These are phyloP conservation scores for Leptinotarsa haldemani DNA, from an alignment of 2,888 invertebrate species.

Conservation along the genomic window DNA sequence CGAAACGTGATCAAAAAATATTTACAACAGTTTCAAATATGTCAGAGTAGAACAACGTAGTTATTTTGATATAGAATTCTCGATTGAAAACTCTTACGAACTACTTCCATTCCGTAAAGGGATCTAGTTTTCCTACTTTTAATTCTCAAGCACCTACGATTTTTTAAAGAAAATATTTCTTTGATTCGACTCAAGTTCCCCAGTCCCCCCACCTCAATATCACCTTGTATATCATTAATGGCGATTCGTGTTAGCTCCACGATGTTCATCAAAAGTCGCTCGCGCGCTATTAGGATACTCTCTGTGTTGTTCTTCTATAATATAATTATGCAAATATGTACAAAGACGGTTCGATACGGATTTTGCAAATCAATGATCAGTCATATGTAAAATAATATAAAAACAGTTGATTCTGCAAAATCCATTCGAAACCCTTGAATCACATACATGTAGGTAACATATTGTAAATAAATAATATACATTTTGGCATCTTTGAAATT, in stretches of 20 bases:
- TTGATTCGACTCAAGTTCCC: not conserved
- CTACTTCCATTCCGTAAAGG: not conserved
- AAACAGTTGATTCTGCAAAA: slow-evolving; percentile 47
- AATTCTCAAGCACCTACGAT: slow-evolving; percentile 3
- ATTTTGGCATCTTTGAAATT: slow-evolving; percentile 73
- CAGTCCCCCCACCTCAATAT: not conserved
- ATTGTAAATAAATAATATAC: slow-evolving; percentile 67
- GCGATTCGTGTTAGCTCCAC: not conserved
- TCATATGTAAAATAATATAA: slow-evolving; percentile 54
- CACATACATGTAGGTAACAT: slow-evolving; percentile 67
- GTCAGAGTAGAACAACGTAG: not conserved
- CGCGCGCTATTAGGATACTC: slow-evolving; percentile 32
- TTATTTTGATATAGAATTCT: not conserved
- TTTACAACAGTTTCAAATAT: slow-evolving; percentile 12
- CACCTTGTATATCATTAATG: not conserved
- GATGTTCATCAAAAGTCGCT: slow-evolving; percentile 40
- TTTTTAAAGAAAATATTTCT: not conserved
- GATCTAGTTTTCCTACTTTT: slow-evolving; percentile 1
- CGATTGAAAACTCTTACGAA: not conserved
- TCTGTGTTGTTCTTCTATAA: slow-evolving; percentile 41
- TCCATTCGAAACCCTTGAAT: slow-evolving; percentile 59
- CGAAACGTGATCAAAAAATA: slow-evolving; percentile 4
- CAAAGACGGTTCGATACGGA: slow-evolving; percentile 49
- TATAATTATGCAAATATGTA: slow-evolving; percentile 50
- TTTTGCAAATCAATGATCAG: slow-evolving; percentile 59